Evolutionary conservation across 35 echinoderm and acorn worm species (phyloP).

Genomic region (Heliocidaris tuberculata): DNA sequence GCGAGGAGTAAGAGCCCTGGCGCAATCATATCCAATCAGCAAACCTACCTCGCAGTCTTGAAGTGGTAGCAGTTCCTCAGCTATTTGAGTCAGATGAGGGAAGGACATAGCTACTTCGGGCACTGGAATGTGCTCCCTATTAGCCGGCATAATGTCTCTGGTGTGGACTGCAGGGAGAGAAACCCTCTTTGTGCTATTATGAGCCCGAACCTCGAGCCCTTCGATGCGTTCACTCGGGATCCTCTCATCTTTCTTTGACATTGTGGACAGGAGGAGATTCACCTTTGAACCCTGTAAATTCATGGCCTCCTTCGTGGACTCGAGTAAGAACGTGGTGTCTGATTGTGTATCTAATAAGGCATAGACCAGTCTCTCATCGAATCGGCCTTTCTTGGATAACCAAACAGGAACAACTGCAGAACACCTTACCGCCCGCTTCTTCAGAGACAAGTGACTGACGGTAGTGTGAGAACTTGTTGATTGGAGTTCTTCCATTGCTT

Average conservation of each 20-base stretch:
- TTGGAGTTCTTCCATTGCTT: neutral
- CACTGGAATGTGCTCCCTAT: conserved; percentile 65
- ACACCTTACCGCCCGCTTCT: neutral
- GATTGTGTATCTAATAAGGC: conserved; percentile 63
- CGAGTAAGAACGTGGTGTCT: conserved; percentile 8
- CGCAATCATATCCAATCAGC: conserved; percentile 81
- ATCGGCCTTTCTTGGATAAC: conserved; percentile 40
- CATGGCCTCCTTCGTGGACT: neutral
- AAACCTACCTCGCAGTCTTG: conserved; percentile 69
- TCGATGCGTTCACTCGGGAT: conserved; percentile 2
- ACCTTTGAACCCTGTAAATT: conserved; percentile 28
- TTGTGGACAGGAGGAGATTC: conserved; percentile 19
- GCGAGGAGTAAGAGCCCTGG: conserved; percentile 63
- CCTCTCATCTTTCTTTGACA: conserved; percentile 33
- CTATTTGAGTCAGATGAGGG: conserved; percentile 66
- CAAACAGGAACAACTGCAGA: conserved; percentile 68
- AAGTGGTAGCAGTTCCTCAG: conserved; percentile 41
- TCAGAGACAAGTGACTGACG: neutral
- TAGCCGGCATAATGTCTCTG: conserved; percentile 66
- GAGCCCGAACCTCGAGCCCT: conserved; percentile 26
- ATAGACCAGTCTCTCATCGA: conserved; percentile 61
- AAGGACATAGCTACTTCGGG: conserved; percentile 61
- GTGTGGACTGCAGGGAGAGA: conserved; percentile 56
- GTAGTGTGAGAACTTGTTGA: neutral
- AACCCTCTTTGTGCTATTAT: conserved; percentile 41